A percentile compares a stretch with the other conserved stretches of the same genome.
phyloP scores from a whole-genome alignment of 2,888 invertebrate genomes.

The Tenthredo mesomela region DNA sequence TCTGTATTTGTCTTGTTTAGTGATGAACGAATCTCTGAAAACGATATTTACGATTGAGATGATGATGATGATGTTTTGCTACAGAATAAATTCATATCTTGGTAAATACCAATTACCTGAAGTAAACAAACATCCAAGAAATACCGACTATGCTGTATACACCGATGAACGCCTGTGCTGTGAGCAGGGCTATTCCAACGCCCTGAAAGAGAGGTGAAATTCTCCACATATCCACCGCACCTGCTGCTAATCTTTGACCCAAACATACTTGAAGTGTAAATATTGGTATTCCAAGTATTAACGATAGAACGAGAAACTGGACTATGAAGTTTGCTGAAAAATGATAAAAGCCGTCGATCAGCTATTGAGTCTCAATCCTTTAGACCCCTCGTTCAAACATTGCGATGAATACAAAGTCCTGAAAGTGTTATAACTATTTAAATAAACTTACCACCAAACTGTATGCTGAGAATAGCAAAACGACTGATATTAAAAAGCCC shows the following conservation, averaged over 20 bases:
- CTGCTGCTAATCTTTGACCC: slow-evolving; percentile 91
- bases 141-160: slow-evolving; percentile 93
- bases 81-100: background rate
- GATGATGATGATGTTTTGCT: background rate
- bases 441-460: slow-evolving; percentile 87
- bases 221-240: slow-evolving; percentile 95
- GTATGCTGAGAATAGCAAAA: slow-evolving; percentile 91
- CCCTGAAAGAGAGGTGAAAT: slow-evolving; percentile 96
- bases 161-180: slow-evolving; percentile 90
- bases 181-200: slow-evolving; percentile 89
- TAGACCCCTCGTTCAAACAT: background rate
- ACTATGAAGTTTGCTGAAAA: slow-evolving; percentile 90
- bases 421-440: slow-evolving; percentile 3
- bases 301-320: slow-evolving; percentile 91
- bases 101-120: slow-evolving; percentile 74
- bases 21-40: slow-evolving; percentile 88
- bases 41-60: background rate
- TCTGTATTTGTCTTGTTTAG: slow-evolving; percentile 87
- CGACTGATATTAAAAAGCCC: slow-evolving; percentile 94
- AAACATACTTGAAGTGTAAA: slow-evolving; percentile 91
- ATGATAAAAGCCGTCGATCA: slow-evolving; percentile 52
- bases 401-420: background rate
- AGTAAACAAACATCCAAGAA: slow-evolving; percentile 95
- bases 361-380: background rate
- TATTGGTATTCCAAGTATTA: slow-evolving; percentile 90